phyloP scores from a whole-genome alignment of 1,140 invertebrate species.

The Wasmannia auropunctata region DNA sequence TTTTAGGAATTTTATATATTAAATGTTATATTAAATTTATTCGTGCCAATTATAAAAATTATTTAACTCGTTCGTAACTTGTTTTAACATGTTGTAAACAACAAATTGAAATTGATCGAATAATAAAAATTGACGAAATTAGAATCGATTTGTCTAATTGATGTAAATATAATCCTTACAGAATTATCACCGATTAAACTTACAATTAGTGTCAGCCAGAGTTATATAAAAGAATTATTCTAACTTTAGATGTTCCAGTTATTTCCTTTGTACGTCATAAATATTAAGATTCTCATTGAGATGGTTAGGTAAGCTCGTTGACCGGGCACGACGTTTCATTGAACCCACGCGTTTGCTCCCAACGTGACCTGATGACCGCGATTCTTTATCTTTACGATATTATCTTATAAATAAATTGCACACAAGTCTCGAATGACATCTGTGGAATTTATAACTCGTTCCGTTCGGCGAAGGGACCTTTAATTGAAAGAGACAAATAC shows the following conservation, averaged over 20 bases:
- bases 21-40: not conserved
- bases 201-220: not conserved
- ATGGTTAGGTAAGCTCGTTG: constrained; percentile 18
- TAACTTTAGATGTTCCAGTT: not conserved
- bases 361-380: not conserved
- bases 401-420: constrained; percentile 3
- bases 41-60: not conserved
- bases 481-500: constrained; percentile 19
- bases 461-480: not conserved
- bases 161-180: not conserved
- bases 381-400: not conserved
- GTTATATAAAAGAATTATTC: not conserved
- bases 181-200: not conserved
- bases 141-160: not conserved
- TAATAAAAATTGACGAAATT: not conserved
- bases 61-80: not conserved
- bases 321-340: constrained; percentile 40
- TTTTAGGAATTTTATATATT: not conserved
- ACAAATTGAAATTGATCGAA: not conserved
- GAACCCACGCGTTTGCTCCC: constrained; percentile 6
- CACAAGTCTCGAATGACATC: not conserved
- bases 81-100: not conserved
- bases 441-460: not conserved
- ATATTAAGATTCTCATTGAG: not conserved
- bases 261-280: not conserved